phyloP scores from a whole-genome alignment of 2,113 vertebrate species.

The Lynx canadensis region DNA sequence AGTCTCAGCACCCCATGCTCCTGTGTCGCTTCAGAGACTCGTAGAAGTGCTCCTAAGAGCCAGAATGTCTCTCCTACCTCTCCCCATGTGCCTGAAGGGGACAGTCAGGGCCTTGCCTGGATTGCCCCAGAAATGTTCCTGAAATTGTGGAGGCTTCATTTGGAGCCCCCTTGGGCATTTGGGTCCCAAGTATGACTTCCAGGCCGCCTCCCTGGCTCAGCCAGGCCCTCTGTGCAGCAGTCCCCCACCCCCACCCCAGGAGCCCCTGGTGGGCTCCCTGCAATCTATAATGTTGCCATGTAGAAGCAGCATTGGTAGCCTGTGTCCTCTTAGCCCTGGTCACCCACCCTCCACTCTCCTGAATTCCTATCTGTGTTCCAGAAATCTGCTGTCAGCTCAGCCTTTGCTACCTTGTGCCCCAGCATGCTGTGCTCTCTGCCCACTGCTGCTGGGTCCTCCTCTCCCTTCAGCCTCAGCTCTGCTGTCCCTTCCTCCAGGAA shows the following conservation, averaged over 20 bases:
- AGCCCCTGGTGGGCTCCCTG: not conserved
- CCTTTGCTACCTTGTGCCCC: not conserved
- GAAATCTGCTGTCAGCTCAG: not conserved
- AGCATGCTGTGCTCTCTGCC: too few relatives aligned
- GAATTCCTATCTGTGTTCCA: not conserved
- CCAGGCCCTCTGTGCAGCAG: not conserved
- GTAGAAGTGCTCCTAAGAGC: not conserved
- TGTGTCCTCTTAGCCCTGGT: not conserved
- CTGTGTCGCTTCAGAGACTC: not conserved
- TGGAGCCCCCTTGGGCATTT: not conserved
- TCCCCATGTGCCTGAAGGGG: not conserved
- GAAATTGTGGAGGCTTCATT: not conserved
- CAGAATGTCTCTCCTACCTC: not conserved
- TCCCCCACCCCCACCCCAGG: too few relatives aligned
- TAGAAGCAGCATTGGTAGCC: fast-evolving
- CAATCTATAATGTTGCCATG: not conserved
- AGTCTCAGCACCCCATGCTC: not conserved
- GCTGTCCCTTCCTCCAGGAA: not conserved
- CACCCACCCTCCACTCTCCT: too few relatives aligned
- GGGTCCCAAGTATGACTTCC: not conserved
- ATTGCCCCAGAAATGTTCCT: not conserved
- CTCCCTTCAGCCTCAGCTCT: not conserved
- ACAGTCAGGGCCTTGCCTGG: not conserved
- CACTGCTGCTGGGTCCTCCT: not conserved
- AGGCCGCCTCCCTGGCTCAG: not conserved